These are phyloP conservation scores for Carpatolechia fugitivella DNA, from an alignment of 2,888 invertebrate genomes.

Conservation along the genomic window DNA sequence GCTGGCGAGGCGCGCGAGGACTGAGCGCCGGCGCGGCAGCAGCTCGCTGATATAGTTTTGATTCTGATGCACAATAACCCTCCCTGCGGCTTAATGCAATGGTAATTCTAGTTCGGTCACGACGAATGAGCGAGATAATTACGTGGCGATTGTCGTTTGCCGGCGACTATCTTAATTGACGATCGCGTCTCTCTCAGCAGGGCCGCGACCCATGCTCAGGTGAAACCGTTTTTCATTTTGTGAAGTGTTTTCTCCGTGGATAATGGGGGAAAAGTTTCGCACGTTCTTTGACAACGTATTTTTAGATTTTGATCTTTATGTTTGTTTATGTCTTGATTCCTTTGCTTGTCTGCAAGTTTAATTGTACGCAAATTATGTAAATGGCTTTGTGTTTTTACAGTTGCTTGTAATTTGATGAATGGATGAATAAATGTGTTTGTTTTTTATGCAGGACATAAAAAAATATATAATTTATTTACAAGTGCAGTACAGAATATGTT, in stretches of 20 bases:
- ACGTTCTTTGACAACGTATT: conserved; percentile 37
- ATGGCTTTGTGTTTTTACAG: background rate
- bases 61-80: conserved; percentile 69
- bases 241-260: conserved; percentile 62
- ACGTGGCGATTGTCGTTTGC: conserved; percentile 68
- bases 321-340: conserved; percentile 3
- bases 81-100: conserved; percentile 72
- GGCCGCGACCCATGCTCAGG: conserved; percentile 67
- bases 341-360: background rate
- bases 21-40: conserved; percentile 59
- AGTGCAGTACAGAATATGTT: background rate
- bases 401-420: too few relatives aligned
- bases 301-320: conserved; percentile 15
- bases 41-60: conserved; percentile 72
- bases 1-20: conserved; percentile 56
- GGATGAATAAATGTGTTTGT: too few relatives aligned
- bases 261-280: conserved; percentile 53
- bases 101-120: conserved; percentile 71
- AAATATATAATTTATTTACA: too few relatives aligned
- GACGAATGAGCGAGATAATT: conserved; percentile 75
- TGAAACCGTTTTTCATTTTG: conserved; percentile 73
- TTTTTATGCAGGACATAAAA: too few relatives aligned
- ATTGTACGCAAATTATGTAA: background rate
- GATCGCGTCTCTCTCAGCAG: conserved; percentile 66
- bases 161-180: conserved; percentile 68